Evolutionary conservation across 2,888 invertebrate species (phyloP).

Genomic region (Sisyra terminalis): DNA sequence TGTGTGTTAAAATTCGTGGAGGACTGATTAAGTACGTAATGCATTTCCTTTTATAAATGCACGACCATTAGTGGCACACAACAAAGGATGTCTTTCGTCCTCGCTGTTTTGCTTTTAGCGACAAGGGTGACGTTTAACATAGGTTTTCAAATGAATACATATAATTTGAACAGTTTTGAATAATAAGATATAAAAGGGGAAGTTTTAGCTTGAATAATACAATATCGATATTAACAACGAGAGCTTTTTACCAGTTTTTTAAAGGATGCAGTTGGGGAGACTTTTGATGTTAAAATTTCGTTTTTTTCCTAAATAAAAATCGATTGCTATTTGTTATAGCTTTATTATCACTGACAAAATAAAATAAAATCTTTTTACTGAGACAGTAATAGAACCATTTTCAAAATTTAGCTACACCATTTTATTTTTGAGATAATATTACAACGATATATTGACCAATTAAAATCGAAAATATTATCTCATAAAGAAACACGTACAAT

Average conservation of each 20-base stretch:
- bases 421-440: no score
- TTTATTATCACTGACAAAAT: no score
- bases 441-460: no score
- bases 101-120: slow-evolving; percentile 5
- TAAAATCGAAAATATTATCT: no score
- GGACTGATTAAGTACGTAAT: background rate
- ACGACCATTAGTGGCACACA: slow-evolving; percentile 1
- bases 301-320: background rate
- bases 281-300: background rate
- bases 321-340: background rate
- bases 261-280: background rate
- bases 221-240: background rate
- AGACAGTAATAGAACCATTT: no score
- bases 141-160: background rate
- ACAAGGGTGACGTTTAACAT: slow-evolving; percentile 6
- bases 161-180: slow-evolving; percentile 3
- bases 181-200: background rate
- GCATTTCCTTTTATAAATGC: slow-evolving; percentile 6
- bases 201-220: background rate
- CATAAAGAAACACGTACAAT: no score
- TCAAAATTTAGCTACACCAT: no score
- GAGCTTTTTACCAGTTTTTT: background rate
- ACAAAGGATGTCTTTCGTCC: background rate
- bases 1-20: background rate
- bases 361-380: no score